Conservation (phyloP, 2,797 vertebrate species). For the Chrysocyon brachyurus region DNA sequence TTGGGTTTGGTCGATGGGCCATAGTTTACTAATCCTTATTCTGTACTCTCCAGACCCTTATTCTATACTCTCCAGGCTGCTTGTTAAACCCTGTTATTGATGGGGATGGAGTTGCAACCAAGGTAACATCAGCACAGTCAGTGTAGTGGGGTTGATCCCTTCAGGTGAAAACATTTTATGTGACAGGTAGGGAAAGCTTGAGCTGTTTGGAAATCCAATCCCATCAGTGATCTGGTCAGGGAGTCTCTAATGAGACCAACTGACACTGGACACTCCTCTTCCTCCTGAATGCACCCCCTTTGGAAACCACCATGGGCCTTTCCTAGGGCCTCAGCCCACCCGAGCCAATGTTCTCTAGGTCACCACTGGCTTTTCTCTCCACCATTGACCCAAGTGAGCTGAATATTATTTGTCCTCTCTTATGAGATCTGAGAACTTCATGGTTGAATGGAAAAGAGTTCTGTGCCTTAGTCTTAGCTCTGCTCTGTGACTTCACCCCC, state of each 20-base stretch:
- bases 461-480: slow-evolving; percentile 11
- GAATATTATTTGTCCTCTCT: slow-evolving; percentile 51
- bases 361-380: slow-evolving; percentile 28
- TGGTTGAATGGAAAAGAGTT: slow-evolving; percentile 42
- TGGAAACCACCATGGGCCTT: slow-evolving; percentile 12
- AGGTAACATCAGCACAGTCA: slow-evolving; percentile 61
- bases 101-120: slow-evolving; percentile 65
- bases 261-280: slow-evolving; percentile 45
- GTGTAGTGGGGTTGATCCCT: slow-evolving; percentile 29
- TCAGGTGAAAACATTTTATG: slow-evolving; percentile 73
- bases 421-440: slow-evolving; percentile 37
- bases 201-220: slow-evolving; percentile 72
- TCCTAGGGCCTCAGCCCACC: background rate
- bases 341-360: slow-evolving; percentile 11
- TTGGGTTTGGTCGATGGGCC: slow-evolving; percentile 22
- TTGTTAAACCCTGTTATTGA: slow-evolving; percentile 61
- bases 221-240: slow-evolving; percentile 68
- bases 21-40: slow-evolving; percentile 24
- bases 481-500: slow-evolving; percentile 25
- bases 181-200: slow-evolving; percentile 78
- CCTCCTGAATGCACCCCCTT: background rate
- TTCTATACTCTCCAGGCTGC: background rate
- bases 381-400: background rate
- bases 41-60: background rate
- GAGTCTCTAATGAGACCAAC: slow-evolving; percentile 77